A percentile compares a stretch with the other conserved stretches of the same genome.
Evolutionary conservation across 2,797 vertebrate species (phyloP).

Genomic region (Pyrocephalus nanus): DNA sequence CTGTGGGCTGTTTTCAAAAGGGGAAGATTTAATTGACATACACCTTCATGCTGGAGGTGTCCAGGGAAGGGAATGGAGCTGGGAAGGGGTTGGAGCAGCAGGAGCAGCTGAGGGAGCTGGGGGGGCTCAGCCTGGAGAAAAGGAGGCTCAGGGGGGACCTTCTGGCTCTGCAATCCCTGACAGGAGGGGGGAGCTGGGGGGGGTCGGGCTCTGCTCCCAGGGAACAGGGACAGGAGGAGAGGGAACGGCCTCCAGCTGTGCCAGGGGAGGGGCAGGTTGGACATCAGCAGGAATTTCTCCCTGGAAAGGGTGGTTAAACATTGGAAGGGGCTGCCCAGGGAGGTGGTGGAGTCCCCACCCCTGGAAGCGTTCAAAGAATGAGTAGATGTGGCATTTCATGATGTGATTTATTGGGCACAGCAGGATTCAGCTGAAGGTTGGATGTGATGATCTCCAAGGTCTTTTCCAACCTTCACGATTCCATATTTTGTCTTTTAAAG

Average conservation of each 20-base stretch:
- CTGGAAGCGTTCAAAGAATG: rapidly evolving
- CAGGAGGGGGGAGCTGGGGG: too few species aligned
- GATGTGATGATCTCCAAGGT: neutral
- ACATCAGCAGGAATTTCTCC: rapidly evolving
- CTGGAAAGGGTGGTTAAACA: rapidly evolving
- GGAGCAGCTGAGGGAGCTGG: neutral
- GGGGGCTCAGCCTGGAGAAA: too few species aligned
- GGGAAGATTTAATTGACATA: neutral
- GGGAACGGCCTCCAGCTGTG: neutral
- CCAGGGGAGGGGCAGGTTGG: neutral
- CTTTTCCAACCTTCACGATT: neutral
- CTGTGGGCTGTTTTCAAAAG: neutral
- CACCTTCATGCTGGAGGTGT: neutral
- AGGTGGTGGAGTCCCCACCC: rapidly evolving
- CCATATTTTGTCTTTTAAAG: neutral
- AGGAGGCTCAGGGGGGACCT: too few species aligned
- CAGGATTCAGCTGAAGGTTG: neutral
- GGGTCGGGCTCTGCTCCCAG: too few species aligned
- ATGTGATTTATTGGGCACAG: neutral
- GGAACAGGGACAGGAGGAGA: neutral
- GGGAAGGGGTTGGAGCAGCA: neutral
- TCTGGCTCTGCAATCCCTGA: too few species aligned
- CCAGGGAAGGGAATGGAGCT: neutral
- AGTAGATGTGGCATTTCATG: neutral
- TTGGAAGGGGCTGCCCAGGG: neutral